Base-by-base conservation (phyloP, 2,113 vertebrate genomes). In the Oncorhynchus kisutch region DNA sequence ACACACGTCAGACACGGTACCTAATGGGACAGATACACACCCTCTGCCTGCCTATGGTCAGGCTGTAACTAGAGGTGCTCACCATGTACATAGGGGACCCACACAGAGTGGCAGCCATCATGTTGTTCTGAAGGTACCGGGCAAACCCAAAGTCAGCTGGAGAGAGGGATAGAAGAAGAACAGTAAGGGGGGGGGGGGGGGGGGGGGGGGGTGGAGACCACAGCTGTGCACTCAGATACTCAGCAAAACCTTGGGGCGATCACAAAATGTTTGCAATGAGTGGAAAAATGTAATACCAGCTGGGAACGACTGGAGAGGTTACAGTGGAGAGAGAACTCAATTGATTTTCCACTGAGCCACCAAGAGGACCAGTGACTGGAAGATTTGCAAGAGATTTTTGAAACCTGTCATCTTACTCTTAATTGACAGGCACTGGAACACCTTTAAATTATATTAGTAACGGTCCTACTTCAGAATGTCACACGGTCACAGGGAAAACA, bases 11-110 rank as follows among this genome's bases (percentile, higher is more conserved):
- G 39, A 64, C 39, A 45, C 9, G 9, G 1, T 5, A 54, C 51
- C 49, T 18, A 54, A 54, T 54, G 18, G 18, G 11, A 31, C 27
- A 14, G 66, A 18, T 24, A 12, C 60, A 22, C 5, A 34, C 34
- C 34, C 34, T 34, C 34, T 7, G 22, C 60, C 60, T 22, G 60
- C 16, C 51, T 7, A 18, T 18, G 16, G 51, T 16, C 51, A 18
- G 60, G 5, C 5, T 13, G 29, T 29, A 14, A 39, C 12, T 14
- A 78, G 39, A 2, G 12, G 67, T 27, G 81, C 92, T 89, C 88
- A 97, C 98, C 98, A 99, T 99, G 80, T 99, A 99, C 98, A 99
- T 99, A 0, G 98, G 98, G 20, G 98, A 99, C 2, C 98, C 98
- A 39, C 98, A 99, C 45, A 99, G 88, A 0, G 98, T 99, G 34